Evolutionary conservation across 2,888 invertebrate species (phyloP).

Genomic region (Lottia gigantea): DNA sequence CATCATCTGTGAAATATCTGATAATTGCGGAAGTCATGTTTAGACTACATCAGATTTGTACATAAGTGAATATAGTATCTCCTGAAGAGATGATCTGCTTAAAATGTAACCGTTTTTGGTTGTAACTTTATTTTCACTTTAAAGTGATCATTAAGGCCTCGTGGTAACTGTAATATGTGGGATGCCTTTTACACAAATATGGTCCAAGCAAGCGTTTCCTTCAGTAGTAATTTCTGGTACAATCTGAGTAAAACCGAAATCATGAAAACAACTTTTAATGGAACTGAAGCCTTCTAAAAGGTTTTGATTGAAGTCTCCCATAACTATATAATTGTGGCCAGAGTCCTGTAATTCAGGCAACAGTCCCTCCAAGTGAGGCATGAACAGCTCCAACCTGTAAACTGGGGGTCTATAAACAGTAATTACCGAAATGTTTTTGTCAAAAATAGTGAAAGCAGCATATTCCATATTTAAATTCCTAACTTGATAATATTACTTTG

Average conservation of each 20-base stretch:
- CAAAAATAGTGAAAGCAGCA: too few relatives aligned
- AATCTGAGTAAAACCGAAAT: slow-evolving; percentile 17
- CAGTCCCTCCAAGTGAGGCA: neutral
- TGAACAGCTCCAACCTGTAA: too few relatives aligned
- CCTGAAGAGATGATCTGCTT: too few relatives aligned
- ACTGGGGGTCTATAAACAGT: too few relatives aligned
- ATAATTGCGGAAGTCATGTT: too few relatives aligned
- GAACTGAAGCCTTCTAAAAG: slow-evolving; percentile 12
- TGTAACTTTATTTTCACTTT: neutral
- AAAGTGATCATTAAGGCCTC: slow-evolving; percentile 14
- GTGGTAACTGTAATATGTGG: slow-evolving; percentile 29
- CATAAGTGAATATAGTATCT: too few relatives aligned
- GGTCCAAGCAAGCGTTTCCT: slow-evolving; percentile 25
- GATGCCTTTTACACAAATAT: slow-evolving; percentile 27
- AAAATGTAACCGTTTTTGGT: too few relatives aligned
- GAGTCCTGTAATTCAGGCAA: neutral
- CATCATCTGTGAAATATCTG: too few relatives aligned
- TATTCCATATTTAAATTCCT: too few relatives aligned
- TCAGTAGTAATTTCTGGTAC: slow-evolving; percentile 24
- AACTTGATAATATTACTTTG: too few relatives aligned
- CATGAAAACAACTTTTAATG: slow-evolving; percentile 14
- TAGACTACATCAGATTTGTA: too few relatives aligned
- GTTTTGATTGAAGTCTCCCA: slow-evolving; percentile 27
- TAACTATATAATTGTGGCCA: slow-evolving; percentile 1
- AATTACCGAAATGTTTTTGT: too few relatives aligned